Conservation (phyloP, 2,113 vertebrate species). For the Nibea coibor region DNA sequence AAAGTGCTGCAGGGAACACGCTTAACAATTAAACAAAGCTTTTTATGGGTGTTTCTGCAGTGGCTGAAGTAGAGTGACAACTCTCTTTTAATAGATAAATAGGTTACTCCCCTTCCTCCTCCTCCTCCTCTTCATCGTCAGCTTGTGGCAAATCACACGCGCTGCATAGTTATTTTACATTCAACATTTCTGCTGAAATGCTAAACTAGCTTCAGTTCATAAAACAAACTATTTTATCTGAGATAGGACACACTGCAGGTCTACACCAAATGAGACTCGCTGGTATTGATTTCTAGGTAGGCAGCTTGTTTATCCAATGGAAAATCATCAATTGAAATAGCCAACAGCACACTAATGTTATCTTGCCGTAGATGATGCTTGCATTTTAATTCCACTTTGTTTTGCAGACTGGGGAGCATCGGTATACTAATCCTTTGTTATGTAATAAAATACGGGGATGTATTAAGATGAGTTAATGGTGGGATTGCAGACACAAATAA, state of each 20-base stretch:
- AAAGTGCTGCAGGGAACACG: conserved; percentile 75
- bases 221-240: conserved; percentile 5
- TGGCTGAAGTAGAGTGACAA: not conserved
- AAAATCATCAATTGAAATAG: conserved; percentile 58
- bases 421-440: conserved; percentile 51
- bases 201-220: not conserved
- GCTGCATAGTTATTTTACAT: not conserved
- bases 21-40: conserved; percentile 73
- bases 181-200: not conserved
- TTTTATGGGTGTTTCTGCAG: conserved; percentile 58
- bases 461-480: conserved; percentile 44
- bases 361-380: conserved; percentile 21
- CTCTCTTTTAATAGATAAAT: conserved; percentile 9
- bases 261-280: conserved; percentile 26
- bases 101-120: not conserved
- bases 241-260: conserved; percentile 22
- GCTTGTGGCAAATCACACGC: not conserved
- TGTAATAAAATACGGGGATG: conserved; percentile 41
- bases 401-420: conserved; percentile 38
- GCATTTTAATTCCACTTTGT: conserved; percentile 51
- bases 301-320: conserved; percentile 46
- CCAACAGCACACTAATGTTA: conserved; percentile 34
- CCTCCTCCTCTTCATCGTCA: not conserved
- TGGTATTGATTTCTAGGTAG: conserved; percentile 60
- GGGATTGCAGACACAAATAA: conserved; percentile 17